Evolutionary conservation across 2,888 invertebrate species (phyloP).

Genomic region (Beris chalybata): DNA sequence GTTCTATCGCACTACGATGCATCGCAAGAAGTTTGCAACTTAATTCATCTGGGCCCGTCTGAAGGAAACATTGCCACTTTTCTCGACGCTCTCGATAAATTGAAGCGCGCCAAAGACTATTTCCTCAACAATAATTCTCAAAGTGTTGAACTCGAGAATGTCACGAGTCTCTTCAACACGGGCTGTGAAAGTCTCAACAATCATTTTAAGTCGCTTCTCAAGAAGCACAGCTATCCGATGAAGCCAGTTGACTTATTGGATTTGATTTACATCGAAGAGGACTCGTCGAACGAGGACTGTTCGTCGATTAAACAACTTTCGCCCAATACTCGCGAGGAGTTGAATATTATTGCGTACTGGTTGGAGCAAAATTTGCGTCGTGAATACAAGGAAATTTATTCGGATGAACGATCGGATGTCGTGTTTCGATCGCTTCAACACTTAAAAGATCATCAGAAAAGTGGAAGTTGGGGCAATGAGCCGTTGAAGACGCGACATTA

Average conservation of each 20-base stretch:
- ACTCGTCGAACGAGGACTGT: slow-evolving; percentile 63
- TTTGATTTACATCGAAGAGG: slow-evolving; percentile 83
- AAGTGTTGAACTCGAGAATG: slow-evolving; percentile 91
- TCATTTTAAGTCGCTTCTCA: slow-evolving; percentile 84
- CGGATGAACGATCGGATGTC: slow-evolving; percentile 73
- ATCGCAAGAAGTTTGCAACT: slow-evolving; percentile 84
- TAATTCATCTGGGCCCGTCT: slow-evolving; percentile 82
- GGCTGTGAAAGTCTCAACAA: slow-evolving; percentile 84
- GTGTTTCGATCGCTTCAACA: slow-evolving; percentile 74
- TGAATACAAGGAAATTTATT: slow-evolving; percentile 75
- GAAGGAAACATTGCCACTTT: slow-evolving; percentile 64
- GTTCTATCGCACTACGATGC: slow-evolving; percentile 96
- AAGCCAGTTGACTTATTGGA: slow-evolving; percentile 87
- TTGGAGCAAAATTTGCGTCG: slow-evolving; percentile 74
- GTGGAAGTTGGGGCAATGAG: slow-evolving; percentile 74
- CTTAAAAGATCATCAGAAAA: slow-evolving; percentile 78
- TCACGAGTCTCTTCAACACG: slow-evolving; percentile 73
- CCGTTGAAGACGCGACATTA: slow-evolving; percentile 61
- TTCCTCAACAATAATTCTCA: slow-evolving; percentile 92
- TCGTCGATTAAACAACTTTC: slow-evolving; percentile 70
- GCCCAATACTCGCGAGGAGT: slow-evolving; percentile 68
- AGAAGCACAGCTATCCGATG: slow-evolving; percentile 82
- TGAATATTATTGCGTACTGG: slow-evolving; percentile 84
- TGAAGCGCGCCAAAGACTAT: slow-evolving; percentile 86
- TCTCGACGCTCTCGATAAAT: slow-evolving; percentile 76